Evolutionary conservation across 2,113 vertebrate species (phyloP), one percentile per base, ranked within the genome.

Genomic region (Dipodomys spectabilis): DNA sequence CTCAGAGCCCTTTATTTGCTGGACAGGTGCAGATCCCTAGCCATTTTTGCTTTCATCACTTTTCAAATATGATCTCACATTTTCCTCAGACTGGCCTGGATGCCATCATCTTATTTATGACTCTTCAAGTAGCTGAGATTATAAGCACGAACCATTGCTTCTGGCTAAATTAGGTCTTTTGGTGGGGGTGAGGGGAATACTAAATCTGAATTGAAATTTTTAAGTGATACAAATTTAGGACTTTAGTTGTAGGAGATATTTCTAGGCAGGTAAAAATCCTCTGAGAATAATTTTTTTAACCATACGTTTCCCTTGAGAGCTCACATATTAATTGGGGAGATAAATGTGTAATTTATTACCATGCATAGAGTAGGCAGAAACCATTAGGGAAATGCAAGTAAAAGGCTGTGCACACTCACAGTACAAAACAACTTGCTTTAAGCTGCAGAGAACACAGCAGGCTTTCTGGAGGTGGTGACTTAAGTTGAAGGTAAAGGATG

Each of bases 201-300:
- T 35, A 27, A 25, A 92, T 73, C 82, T 45, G 28, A 91, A 86
- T 74, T 89, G 80, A 83, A 86, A 88, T 25, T 84, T 35, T 89
- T 91, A 22, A 71, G 82, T 44, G 27, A 91, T 73, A 60, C 64
- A 80, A 89, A 95, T 86, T 91, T 68, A 92, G n/a, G n/a, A 2
- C 39, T 35, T 91, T 39, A 18, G 30, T 80, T 94, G 49, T 86
- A 83, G 73, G 45, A 94, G 75, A 74, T 10, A 71, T 89, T 93
- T 87, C 81, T 78, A 53, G 57, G 57, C 68, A 96, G 73, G 69
- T 95, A 39, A 94, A 93, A 91, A 94, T 91, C 83, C 53, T 83
- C 78, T 22, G 20, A 22, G 73, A 95, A 68, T 89, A 89, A 74
- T 83, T 53, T n/a, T 67, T 28, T 23, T 77, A 85, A 88, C 49